These are phyloP conservation scores for Aratinga solstitialis DNA, from an alignment of 2,797 vertebrate genomes.

Conservation along the genomic window DNA sequence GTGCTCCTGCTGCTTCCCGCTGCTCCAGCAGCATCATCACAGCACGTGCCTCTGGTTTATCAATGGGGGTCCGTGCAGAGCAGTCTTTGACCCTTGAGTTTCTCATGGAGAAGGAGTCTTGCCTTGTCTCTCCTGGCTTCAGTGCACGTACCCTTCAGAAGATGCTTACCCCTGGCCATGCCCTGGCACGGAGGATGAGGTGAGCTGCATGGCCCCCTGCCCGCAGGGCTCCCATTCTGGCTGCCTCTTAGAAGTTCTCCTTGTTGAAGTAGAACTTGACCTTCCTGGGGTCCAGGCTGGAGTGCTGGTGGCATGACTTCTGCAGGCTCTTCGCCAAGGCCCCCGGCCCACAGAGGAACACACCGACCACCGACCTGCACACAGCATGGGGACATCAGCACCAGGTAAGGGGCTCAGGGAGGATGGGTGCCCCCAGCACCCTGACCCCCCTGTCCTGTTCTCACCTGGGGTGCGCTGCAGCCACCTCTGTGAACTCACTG, in stretches of 20 bases:
- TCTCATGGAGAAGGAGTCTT: not conserved
- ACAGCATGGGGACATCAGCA: not conserved
- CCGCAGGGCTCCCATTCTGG: rapidly evolving
- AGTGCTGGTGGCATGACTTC: slow-evolving; percentile 85
- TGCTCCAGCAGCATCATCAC: not conserved
- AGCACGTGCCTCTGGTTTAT: rapidly evolving
- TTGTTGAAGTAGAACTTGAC: slow-evolving; percentile 96
- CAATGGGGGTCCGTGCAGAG: rapidly evolving
- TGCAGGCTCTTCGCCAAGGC: slow-evolving; percentile 79
- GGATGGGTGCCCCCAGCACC: not conserved
- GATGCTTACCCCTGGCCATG: not conserved
- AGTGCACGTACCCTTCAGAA: rapidly evolving
- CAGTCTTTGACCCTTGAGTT: not conserved
- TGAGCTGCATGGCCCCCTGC: not conserved
- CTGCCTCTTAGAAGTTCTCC: slow-evolving; percentile 86
- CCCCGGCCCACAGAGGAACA: slow-evolving; percentile 87
- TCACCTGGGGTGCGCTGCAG: slow-evolving; percentile 87
- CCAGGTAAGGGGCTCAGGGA: rapidly evolving
- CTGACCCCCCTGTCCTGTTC: not conserved
- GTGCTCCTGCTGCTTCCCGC: rapidly evolving
- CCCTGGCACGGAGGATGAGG: not conserved
- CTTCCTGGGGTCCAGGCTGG: slow-evolving; percentile 89
- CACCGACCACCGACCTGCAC: slow-evolving; percentile 86
- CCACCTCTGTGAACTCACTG: slow-evolving; percentile 86
- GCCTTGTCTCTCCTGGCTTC: not conserved